These are phyloP conservation scores for Coenonympha glycerion DNA, from an alignment of 2,888 invertebrate genomes.

Conservation along the genomic window DNA sequence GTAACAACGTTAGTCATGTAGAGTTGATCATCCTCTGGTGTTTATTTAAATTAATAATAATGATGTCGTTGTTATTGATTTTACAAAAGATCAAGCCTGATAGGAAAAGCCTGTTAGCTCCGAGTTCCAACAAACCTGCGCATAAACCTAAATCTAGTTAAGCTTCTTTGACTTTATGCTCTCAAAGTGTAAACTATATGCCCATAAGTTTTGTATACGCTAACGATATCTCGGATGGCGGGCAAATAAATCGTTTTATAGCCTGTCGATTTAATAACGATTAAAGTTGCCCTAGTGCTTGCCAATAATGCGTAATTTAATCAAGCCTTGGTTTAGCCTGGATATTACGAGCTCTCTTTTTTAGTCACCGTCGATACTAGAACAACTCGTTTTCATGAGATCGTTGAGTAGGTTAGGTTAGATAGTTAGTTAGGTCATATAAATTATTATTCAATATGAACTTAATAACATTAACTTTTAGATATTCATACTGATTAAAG, in stretches of 20 bases:
- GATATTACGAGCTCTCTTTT: not conserved
- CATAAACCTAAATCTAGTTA: constrained; percentile 44
- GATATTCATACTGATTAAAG: too few relatives aligned
- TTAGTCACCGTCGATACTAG: not conserved
- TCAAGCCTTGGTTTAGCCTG: constrained; percentile 14
- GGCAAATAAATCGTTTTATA: constrained; percentile 43
- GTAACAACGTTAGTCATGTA: too few relatives aligned
- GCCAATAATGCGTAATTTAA: constrained; percentile 34
- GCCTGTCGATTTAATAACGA: constrained; percentile 43
- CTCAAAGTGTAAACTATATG: constrained; percentile 43
- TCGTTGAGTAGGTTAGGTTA: too few relatives aligned
- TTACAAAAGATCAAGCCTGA: not conserved
- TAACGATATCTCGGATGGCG: constrained; percentile 39
- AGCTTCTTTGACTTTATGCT: constrained; percentile 38
- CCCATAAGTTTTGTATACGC: constrained; percentile 43
- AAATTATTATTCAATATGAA: too few relatives aligned
- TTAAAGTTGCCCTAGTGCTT: constrained; percentile 44
- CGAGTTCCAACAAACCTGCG: constrained; percentile 19
- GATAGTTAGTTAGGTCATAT: too few relatives aligned
- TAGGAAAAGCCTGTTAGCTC: constrained; percentile 6
- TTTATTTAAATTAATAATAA: too few relatives aligned
- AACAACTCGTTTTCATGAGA: constrained; percentile 4
- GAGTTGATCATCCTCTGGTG: too few relatives aligned
- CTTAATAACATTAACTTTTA: too few relatives aligned
- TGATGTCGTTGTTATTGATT: too few relatives aligned